Evolutionary conservation across 2,797 vertebrate genomes (phyloP).

Genomic region (Anableps anableps): DNA sequence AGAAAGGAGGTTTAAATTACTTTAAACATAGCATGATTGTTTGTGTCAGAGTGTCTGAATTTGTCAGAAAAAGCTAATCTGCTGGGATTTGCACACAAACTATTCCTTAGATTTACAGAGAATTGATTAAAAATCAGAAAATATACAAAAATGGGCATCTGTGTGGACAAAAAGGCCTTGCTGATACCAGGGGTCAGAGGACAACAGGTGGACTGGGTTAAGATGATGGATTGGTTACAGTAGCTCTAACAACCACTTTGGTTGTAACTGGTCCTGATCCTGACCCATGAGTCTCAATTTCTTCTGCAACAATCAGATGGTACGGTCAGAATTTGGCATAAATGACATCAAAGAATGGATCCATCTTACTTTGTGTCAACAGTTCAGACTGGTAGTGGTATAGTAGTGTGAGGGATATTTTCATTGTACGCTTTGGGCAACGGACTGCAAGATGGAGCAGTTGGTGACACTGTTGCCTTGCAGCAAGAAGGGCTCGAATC

Average conservation of each 20-base stretch:
- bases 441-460: background rate
- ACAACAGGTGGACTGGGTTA: background rate
- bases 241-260: background rate
- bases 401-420: background rate
- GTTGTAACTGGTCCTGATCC: background rate
- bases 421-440: background rate
- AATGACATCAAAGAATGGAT: background rate
- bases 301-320: background rate
- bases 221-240: background rate
- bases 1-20: background rate
- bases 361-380: background rate
- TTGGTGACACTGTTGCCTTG: background rate
- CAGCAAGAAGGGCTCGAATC: too few relatives aligned
- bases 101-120: background rate
- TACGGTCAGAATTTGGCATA: background rate
- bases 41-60: background rate
- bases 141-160: background rate
- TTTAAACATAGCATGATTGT: background rate
- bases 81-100: background rate
- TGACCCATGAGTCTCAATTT: background rate
- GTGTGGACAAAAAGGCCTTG: background rate
- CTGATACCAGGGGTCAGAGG: background rate
- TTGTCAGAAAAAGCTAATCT: background rate
- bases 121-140: background rate
- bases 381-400: background rate